Conservation (phyloP, 2,888 invertebrate genomes). For the Halictus ligatus region DNA sequence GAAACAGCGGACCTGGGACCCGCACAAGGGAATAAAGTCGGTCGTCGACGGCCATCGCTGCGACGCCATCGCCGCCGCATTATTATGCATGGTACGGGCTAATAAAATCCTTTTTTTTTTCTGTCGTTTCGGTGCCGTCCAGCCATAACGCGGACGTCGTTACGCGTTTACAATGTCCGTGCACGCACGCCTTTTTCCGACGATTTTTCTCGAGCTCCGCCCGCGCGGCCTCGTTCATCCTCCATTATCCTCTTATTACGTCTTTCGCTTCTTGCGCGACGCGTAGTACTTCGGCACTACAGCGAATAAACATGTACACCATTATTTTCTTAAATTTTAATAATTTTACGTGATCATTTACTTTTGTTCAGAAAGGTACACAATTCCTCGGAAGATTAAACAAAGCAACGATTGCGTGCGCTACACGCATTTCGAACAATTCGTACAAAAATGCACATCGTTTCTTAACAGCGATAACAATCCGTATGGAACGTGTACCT, state of each 20-base stretch:
- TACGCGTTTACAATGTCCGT: constrained; percentile 20
- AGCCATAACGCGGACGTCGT: constrained; percentile 25
- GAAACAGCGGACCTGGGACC: neutral
- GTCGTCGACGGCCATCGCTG: constrained; percentile 32
- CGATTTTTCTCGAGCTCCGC: constrained; percentile 50
- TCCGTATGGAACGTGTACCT: neutral
- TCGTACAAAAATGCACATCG: neutral
- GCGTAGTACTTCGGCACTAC: neutral
- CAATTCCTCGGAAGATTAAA: too few species aligned
- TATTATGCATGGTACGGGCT: constrained; percentile 55
- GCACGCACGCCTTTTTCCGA: constrained; percentile 5
- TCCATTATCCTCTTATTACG: constrained; percentile 44
- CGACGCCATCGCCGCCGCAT: constrained; percentile 38
- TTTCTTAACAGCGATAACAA: neutral
- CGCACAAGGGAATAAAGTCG: constrained; percentile 22
- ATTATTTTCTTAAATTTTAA: too few species aligned
- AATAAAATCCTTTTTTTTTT: constrained; percentile 50
- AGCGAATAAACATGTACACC: too few species aligned
- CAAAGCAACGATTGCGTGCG: too few species aligned
- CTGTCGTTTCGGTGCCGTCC: constrained; percentile 1
- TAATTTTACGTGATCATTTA: too few species aligned
- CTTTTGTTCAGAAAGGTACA: too few species aligned
- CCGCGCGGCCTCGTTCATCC: constrained; percentile 59
- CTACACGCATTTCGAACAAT: too few species aligned
- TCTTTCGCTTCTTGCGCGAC: neutral